Base-by-base conservation (phyloP, 2,888 invertebrate species). In the Hypomecis atomaria region DNA sequence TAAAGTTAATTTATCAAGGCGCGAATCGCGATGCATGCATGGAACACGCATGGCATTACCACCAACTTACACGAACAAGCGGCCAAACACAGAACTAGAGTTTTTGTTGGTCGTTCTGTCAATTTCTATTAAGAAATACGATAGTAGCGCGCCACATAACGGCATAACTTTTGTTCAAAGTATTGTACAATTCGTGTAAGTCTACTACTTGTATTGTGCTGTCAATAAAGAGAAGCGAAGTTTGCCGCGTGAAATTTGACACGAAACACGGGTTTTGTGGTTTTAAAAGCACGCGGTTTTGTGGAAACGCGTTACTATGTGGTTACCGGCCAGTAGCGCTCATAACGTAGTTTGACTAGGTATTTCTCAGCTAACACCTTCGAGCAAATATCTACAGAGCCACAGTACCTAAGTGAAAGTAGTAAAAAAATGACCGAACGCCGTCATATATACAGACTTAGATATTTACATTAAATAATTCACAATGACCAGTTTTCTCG, bases 1-100 rank as follows among this genome's bases (percentile, higher is more conserved):
- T 4, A 38, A 8, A 64, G 72, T 79, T 79, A 77, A 79, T 81
- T 74, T 75, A 75, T 71, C 71, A 70, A 73, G 71, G 73, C 73
- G 61, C 42, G 66, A 73, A 71, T 72, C 73, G 61, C 42, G 66
- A 56, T 54, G 71, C 65, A 68, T 63, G 71, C 64, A 59, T 62
- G 66, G 65, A 65, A 67, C 48, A 70, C 76, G 75, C 72, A 73
- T 69, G 53, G 9, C 23, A 37, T 23, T 2, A 5, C n/a, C 6
- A 34, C 8, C 34, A 44, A 45, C 36, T 11, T 40, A 40, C 10
- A 5, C 8, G 10, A 8, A 7, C 10, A 40, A 11, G 23, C 10
- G 23, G 33, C 7, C 3, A n/a, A 52, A 52, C 42, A 11, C 10
- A 33, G 8, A 52, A 40, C 23, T 23, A 10, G 6, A 2, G 4